Evolutionary conservation across 2,113 vertebrate genomes (phyloP), one percentile per base, ranked within the genome.

Genomic region (Esox niger): DNA sequence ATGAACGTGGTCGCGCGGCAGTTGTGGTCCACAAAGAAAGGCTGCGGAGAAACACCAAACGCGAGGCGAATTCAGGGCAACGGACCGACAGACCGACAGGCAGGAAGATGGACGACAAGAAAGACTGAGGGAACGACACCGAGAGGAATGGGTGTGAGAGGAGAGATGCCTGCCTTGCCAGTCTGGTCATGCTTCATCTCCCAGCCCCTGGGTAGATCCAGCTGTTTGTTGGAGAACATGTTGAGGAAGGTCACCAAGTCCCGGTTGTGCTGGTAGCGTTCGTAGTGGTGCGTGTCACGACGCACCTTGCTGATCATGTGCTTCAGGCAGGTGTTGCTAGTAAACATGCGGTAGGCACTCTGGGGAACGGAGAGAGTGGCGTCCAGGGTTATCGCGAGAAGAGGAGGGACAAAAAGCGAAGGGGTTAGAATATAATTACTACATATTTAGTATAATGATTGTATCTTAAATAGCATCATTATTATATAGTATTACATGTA

Each of bases 301-400:
- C 97, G 94, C 90, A 99, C 95, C 94, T 98, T 99, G 90, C 95
- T 98, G 94, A 99, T 96, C 97, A 99, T 99, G 93, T 99, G 97
- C 93, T 99, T 99, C 92, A 99, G 89, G 92, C 97, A 99, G 66
- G 97, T 96, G 90, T 98, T 99, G 77, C 95, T 98, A 90, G 97
- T 98, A 96, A 99, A 99, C 97, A 98, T 96, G 91, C 95, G 97
- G 86, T 99, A 99, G 96, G 96, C 97, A 98, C 97, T 96, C 97
- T 99, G 92, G 1, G 8, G 33, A 75, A 67, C 62, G 47, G 43
- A 35, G 25, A 43, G 15, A 6, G 9, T 7, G 33, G 13, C 4
- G 38, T n/a, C n/a, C n/a, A n/a, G 17, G 4, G 46, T 55, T 25
- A 21, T 13, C 25, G 60, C 54, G 31, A 38, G 20, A 10, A 54